phyloP scores from a whole-genome alignment of 2,888 invertebrate genomes.

The Tipula confusa region DNA sequence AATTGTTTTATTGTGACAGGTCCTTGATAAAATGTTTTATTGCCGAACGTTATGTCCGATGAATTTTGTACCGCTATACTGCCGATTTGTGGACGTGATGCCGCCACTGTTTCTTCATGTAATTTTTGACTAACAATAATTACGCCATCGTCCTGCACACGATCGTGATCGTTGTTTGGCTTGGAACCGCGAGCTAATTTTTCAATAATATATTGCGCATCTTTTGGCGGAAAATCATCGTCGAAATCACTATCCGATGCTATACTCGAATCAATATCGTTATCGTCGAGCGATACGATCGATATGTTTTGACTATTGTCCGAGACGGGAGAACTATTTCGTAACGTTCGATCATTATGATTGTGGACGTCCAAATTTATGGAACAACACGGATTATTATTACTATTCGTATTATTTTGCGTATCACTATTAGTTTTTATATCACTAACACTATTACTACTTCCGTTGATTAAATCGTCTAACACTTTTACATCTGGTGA shows the following conservation, averaged over 20 bases:
- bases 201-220: not conserved
- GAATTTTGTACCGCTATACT: constrained; percentile 64
- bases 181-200: not conserved
- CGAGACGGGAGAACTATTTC: constrained; percentile 14
- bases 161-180: not conserved
- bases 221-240: constrained; percentile 35
- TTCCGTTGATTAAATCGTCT: not conserved
- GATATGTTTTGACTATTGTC: constrained; percentile 42
- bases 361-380: not conserved
- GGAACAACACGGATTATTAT: constrained; percentile 4
- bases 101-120: not conserved
- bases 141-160: constrained; percentile 32
- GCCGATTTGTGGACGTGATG: constrained; percentile 51
- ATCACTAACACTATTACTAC: constrained; percentile 31
- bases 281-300: constrained; percentile 45
- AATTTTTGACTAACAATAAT: constrained; percentile 33
- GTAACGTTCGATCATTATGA: not conserved
- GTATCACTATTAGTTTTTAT: no score
- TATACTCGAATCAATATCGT: constrained; percentile 45
- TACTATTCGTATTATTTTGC: constrained; percentile 21
- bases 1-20: constrained; percentile 74
- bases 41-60: constrained; percentile 69
- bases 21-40: constrained; percentile 71
- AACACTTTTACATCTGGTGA: constrained; percentile 20
- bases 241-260: constrained; percentile 45